These are phyloP conservation scores for Conopomorpha cramerella DNA, from an alignment of 1,140 invertebrate species.

Conservation along the genomic window DNA sequence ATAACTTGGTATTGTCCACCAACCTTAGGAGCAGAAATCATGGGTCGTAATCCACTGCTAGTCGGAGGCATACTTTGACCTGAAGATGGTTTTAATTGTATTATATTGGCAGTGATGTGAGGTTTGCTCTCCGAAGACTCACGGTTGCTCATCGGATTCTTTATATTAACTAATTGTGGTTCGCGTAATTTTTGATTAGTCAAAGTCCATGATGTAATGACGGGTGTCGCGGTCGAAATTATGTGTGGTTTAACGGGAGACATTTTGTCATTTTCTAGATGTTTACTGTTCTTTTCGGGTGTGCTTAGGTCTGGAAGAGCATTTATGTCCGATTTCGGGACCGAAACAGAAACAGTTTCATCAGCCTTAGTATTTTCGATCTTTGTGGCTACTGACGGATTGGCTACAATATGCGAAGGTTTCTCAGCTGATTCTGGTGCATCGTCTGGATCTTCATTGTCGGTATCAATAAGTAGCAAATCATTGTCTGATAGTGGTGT, in stretches of 20 bases:
- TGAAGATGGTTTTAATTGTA: constrained; percentile 38
- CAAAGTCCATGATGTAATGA: constrained; percentile 59
- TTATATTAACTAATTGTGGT: constrained; percentile 34
- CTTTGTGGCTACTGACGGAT: constrained; percentile 16
- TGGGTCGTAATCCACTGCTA: constrained; percentile 29
- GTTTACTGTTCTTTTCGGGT: constrained; percentile 22
- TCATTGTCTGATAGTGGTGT: constrained; percentile 84
- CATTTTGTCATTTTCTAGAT: constrained; percentile 42
- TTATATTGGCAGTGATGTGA: constrained; percentile 47
- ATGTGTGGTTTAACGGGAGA: too few species aligned
- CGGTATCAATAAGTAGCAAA: constrained; percentile 83
- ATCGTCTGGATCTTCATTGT: constrained; percentile 72
- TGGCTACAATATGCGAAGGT: constrained; percentile 25
- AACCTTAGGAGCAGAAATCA: constrained; percentile 31
- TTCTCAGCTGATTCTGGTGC: constrained; percentile 38
- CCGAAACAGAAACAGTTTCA: too few species aligned
- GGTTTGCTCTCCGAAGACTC: constrained; percentile 40
- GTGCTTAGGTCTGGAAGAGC: too few species aligned
- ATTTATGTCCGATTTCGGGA: too few species aligned
- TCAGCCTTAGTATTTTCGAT: constrained; percentile 18
- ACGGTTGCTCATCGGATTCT: constrained; percentile 19
- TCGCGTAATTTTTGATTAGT: constrained; percentile 43
- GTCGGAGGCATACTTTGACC: constrained; percentile 26
- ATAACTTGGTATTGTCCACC: constrained; percentile 48
- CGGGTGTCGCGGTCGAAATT: constrained; percentile 61